Conservation (phyloP, 2,113 vertebrate species). For the Cephalopholis sonnerati region DNA sequence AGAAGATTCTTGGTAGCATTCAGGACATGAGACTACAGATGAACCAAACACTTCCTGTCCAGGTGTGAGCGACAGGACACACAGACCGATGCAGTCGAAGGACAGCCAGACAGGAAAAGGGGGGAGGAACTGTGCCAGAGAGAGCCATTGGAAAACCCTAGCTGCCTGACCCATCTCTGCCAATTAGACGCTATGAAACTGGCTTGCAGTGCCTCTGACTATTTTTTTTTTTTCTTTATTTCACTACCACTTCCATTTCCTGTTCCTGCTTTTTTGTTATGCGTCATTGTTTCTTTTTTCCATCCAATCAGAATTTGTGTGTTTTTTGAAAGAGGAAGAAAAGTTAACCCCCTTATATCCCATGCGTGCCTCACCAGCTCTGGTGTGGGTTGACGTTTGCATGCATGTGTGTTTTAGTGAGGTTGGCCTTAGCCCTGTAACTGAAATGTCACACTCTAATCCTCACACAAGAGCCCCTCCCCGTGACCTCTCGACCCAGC, state of each 20-base stretch:
- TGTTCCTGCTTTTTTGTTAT: constrained; percentile 80
- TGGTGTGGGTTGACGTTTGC: constrained; percentile 78
- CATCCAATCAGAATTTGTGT: constrained; percentile 77
- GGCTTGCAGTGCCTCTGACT: constrained; percentile 90
- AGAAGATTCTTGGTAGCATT: constrained; percentile 99
- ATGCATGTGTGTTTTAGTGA: constrained; percentile 82
- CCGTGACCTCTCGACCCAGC: constrained; percentile 42
- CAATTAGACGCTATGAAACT: constrained; percentile 84
- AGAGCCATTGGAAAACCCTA: constrained; percentile 85
- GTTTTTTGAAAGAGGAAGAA: constrained; percentile 72
- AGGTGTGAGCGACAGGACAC: constrained; percentile 89
- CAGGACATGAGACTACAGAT: constrained; percentile 99
- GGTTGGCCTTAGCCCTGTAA: constrained; percentile 78
- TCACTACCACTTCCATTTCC: constrained; percentile 71
- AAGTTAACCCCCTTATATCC: constrained; percentile 56
- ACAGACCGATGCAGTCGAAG: constrained; percentile 67
- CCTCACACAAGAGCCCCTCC: constrained; percentile 71
- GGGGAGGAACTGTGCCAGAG: constrained; percentile 78
- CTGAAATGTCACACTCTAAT: constrained; percentile 74
- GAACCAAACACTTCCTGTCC: constrained; percentile 99
- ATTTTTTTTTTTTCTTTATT: constrained; percentile 69
- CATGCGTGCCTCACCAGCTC: constrained; percentile 72
- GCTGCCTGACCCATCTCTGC: constrained; percentile 86
- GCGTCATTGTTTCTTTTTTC: constrained; percentile 71
- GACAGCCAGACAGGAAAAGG: constrained; percentile 67